A percentile compares a stretch with the other conserved stretches of the same genome.
Evolutionary conservation across 2,113 vertebrate species (phyloP).

Genomic region (Ondatra zibethicus): DNA sequence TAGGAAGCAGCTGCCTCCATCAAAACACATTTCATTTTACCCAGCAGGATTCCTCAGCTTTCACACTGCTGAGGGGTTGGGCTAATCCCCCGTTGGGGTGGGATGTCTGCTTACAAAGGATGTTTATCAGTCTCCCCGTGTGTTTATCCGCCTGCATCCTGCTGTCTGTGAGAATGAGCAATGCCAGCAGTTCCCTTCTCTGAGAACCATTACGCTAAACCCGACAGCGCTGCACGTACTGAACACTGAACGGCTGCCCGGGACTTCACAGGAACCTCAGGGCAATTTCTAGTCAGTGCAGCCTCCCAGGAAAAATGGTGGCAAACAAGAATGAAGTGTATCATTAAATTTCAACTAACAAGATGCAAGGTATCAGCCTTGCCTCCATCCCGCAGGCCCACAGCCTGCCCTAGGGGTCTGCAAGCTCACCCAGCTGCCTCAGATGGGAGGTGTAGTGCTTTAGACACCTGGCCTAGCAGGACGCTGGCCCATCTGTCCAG

Average conservation of each 20-base stretch:
- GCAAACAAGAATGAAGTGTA: conserved; percentile 31
- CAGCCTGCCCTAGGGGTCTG: neutral
- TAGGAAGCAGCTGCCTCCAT: neutral
- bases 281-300: conserved; percentile 67
- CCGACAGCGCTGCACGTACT: too few relatives aligned
- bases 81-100: neutral
- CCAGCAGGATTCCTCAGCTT: neutral
- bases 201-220: neutral
- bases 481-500: neutral
- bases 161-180: neutral
- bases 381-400: neutral
- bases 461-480: neutral
- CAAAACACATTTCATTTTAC: neutral
- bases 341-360: neutral
- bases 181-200: neutral
- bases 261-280: neutral
- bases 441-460: rapidly evolving
- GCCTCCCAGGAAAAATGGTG: conserved; percentile 50
- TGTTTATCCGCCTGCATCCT: neutral
- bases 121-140: neutral
- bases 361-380: neutral
- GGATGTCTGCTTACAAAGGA: too few relatives aligned
- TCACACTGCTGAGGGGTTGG: too few relatives aligned
- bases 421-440: neutral
- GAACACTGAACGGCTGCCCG: neutral